These are phyloP conservation scores for Microcebus griseorufus DNA, from an alignment of 2,113 vertebrate species.

Conservation along the genomic window DNA sequence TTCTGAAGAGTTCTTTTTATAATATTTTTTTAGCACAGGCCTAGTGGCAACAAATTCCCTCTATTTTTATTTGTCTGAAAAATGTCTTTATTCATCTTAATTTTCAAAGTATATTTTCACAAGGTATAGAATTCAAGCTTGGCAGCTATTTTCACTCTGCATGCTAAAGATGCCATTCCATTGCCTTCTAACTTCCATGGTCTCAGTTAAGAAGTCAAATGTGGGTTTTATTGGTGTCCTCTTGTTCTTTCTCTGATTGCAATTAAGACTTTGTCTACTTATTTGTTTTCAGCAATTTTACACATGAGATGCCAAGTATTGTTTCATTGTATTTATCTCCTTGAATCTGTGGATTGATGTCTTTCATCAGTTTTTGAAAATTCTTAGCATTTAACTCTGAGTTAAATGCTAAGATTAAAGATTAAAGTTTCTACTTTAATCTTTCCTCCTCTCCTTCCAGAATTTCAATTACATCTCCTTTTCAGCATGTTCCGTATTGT, in stretches of 20 bases:
- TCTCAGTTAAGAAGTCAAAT: neutral
- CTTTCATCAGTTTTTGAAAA: slow-evolving; percentile 24
- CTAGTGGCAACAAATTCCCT: neutral
- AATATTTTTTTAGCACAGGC: neutral
- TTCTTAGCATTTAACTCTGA: neutral
- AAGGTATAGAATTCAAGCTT: neutral
- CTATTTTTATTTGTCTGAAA: neutral
- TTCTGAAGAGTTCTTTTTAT: neutral
- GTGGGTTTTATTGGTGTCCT: neutral
- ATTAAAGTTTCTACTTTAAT: neutral
- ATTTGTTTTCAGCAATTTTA: neutral
- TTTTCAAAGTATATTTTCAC: slow-evolving; percentile 5
- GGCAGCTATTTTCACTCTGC: neutral
- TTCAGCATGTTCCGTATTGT: neutral
- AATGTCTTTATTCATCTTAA: neutral
- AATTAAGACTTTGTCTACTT: neutral
- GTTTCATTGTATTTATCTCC: neutral
- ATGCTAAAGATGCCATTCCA: neutral
- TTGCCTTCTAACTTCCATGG: neutral
- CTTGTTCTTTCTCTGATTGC: neutral
- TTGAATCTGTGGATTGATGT: neutral
- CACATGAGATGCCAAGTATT: neutral
- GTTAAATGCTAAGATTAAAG: too few relatives aligned
- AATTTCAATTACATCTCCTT: neutral
- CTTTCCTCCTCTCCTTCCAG: neutral